Evolutionary conservation across 2,888 invertebrate genomes (phyloP).

Genomic region (Leptarthrus brevirostris): DNA sequence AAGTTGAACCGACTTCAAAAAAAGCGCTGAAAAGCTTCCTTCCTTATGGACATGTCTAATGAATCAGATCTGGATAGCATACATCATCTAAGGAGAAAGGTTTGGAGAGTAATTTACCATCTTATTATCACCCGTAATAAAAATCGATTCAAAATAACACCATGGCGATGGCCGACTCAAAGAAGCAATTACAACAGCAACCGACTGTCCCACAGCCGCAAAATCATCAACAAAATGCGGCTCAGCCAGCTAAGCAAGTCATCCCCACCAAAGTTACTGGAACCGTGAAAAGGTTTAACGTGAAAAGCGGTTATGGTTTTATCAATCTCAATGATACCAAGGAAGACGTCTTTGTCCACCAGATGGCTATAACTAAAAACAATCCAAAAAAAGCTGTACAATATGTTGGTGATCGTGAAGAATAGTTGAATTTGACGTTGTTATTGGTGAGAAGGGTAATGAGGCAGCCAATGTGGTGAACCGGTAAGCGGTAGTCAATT

Average conservation of each 20-base stretch:
- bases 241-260: constrained; percentile 79
- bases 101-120: constrained; percentile 81
- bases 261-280: constrained; percentile 96
- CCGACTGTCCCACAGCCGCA: constrained; percentile 71
- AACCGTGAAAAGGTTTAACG: constrained; percentile 99
- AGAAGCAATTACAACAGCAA: constrained; percentile 69
- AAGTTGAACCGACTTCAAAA: too few relatives aligned
- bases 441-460: constrained; percentile 97
- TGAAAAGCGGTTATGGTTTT: constrained; percentile 98
- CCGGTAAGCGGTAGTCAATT: constrained; percentile 97
- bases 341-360: constrained; percentile 99
- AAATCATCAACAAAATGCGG: constrained; percentile 62
- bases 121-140: constrained; percentile 73
- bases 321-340: constrained; percentile 98
- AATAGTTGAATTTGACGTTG: constrained; percentile 98
- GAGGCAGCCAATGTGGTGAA: constrained; percentile 98
- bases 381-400: constrained; percentile 98
- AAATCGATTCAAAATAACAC: constrained; percentile 62
- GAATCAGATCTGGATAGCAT: constrained; percentile 73
- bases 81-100: constrained; percentile 74
- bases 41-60: too few relatives aligned
- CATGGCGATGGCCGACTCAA: constrained; percentile 99
- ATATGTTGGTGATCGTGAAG: constrained; percentile 98
- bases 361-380: constrained; percentile 94
- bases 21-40: too few relatives aligned